Percentiles rank a stretch among this genome's conserved stretches.
These are phyloP conservation scores for Drosophila borealis DNA, from an alignment of 2,888 invertebrate species.

Conservation along the genomic window DNA sequence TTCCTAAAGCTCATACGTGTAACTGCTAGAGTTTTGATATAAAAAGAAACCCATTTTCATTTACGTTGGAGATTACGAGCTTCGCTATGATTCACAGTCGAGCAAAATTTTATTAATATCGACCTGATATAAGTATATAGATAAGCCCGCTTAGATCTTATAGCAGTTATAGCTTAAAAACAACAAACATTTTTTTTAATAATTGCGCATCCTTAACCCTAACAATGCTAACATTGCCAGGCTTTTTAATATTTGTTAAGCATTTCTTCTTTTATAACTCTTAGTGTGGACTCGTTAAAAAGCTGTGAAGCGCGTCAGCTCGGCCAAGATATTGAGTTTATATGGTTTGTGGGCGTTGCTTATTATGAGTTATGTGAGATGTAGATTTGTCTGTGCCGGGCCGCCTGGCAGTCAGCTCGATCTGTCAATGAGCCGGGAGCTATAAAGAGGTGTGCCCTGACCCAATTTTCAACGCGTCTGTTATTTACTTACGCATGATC, in stretches of 20 bases:
- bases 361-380: constrained; percentile 57
- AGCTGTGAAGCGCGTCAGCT: constrained; percentile 53
- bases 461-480: constrained; percentile 56
- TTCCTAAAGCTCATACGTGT: no score
- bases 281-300: constrained; percentile 64
- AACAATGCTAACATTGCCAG: constrained; percentile 8
- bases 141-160: no score
- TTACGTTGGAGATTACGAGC: no score
- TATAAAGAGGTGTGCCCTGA: constrained; percentile 75
- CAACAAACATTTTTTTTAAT: neutral
- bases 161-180: no score
- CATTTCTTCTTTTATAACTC: constrained; percentile 49
- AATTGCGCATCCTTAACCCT: constrained; percentile 32
- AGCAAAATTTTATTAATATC: no score
- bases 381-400: constrained; percentile 26
- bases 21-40: no score
- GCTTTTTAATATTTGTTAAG: constrained; percentile 42
- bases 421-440: constrained; percentile 56
- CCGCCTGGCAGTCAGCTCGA: constrained; percentile 33
- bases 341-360: constrained; percentile 65
- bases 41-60: no score
- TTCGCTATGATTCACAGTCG: no score
- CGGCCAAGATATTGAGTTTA: constrained; percentile 28
- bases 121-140: no score
- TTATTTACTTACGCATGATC: constrained; percentile 69